Conservation (phyloP, 2,888 invertebrate species). For the Dicranocentrus wangi region DNA sequence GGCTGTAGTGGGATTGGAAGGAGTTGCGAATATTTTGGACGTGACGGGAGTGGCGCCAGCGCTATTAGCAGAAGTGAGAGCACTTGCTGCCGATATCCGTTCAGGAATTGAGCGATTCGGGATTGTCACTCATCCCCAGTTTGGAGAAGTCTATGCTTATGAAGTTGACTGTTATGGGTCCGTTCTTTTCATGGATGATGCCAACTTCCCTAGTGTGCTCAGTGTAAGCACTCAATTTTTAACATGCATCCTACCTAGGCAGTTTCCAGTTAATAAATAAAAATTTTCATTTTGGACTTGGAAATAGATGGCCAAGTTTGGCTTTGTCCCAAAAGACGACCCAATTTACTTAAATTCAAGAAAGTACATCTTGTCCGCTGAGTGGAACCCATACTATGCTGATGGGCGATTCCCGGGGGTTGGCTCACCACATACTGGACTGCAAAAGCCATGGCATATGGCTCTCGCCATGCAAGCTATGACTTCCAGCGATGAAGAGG, state of each 20-base stretch:
- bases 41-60: constrained; percentile 37
- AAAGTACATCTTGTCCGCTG: constrained; percentile 65
- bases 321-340: constrained; percentile 63
- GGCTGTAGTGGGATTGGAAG: constrained; percentile 67
- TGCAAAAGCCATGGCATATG: constrained; percentile 69
- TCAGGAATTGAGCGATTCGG: constrained; percentile 57
- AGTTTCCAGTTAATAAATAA: background rate
- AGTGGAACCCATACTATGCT: constrained; percentile 69
- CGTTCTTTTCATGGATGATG: constrained; percentile 71
- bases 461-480: constrained; percentile 70
- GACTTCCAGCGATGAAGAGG: constrained; percentile 63
- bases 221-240: constrained; percentile 31
- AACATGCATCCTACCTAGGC: background rate
- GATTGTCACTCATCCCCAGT: constrained; percentile 69
- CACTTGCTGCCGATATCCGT: constrained; percentile 57
- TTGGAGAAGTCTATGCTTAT: constrained; percentile 69
- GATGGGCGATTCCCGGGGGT: constrained; percentile 65
- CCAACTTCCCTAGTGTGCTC: constrained; percentile 69
- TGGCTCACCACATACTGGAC: constrained; percentile 69
- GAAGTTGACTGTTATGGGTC: constrained; percentile 71
- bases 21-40: constrained; percentile 62
- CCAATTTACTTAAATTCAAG: constrained; percentile 67
- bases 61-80: constrained; percentile 55
- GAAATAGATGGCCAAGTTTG: constrained; percentile 67
- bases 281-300: background rate